A percentile compares a stretch with the other conserved stretches of the same genome.
phyloP scores from a whole-genome alignment of 2,797 vertebrate species.

The Orientallactaga sibirica region DNA sequence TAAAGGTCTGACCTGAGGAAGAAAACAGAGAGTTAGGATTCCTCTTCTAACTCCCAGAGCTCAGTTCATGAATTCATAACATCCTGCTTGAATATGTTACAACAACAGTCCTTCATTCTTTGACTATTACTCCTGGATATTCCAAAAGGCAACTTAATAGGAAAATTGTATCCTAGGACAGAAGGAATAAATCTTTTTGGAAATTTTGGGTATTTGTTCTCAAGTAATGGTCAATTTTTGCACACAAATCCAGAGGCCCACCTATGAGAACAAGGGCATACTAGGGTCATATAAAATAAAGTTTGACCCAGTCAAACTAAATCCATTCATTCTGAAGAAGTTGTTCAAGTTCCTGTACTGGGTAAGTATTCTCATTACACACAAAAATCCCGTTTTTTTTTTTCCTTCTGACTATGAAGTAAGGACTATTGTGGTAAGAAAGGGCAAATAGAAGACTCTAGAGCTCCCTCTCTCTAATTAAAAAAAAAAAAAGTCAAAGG shows the following conservation, averaged over 20 bases:
- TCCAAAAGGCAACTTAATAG: constrained; percentile 42
- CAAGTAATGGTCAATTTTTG: constrained; percentile 30
- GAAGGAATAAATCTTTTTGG: constrained; percentile 9
- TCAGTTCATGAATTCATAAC: constrained; percentile 16
- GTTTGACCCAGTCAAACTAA: not conserved
- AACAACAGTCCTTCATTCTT: not conserved
- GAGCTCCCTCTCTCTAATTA: not conserved
- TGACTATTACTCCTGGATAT: constrained; percentile 15
- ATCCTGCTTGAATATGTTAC: not conserved
- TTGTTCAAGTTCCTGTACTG: not conserved
- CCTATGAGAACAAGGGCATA: not conserved
- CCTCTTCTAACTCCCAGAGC: constrained; percentile 17
- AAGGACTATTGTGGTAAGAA: constrained; percentile 13
- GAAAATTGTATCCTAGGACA: not conserved
- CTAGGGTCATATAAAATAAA: not conserved
- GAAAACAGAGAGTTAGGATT: not conserved
- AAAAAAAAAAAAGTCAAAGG: constrained; percentile 64
- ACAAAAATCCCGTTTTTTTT: not conserved
- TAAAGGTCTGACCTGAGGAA: not conserved
- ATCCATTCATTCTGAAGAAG: not conserved
- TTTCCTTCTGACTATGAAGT: not conserved
- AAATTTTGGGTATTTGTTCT: constrained; percentile 29
- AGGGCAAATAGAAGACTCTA: constrained; percentile 8
- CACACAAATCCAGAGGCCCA: constrained; percentile 14
- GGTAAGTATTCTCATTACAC: constrained; percentile 35